Conservation (phyloP, 2,888 invertebrate genomes). For the Sarcophaga rosellei region DNA sequence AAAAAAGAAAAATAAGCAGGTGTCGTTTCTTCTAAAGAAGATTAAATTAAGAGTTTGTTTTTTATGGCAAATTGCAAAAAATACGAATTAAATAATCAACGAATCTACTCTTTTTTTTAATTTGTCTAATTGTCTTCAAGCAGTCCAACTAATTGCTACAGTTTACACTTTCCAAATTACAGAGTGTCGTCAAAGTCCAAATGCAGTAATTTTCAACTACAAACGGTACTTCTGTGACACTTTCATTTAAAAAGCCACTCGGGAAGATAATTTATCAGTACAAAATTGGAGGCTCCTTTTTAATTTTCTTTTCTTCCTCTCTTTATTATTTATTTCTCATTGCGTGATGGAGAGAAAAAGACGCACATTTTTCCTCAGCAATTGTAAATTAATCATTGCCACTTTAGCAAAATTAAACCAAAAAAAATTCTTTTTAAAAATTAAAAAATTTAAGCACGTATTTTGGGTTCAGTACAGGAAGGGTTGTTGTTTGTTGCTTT, state of each 20-base stretch:
- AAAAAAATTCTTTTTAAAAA: slow-evolving; percentile 34
- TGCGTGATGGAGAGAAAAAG: neutral
- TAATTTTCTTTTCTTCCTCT: neutral
- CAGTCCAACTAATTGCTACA: slow-evolving; percentile 56
- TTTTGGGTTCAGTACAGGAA: slow-evolving; percentile 47
- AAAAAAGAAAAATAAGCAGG: slow-evolving; percentile 52
- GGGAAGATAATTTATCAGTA: slow-evolving; percentile 59
- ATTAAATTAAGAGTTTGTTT: slow-evolving; percentile 19
- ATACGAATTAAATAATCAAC: neutral
- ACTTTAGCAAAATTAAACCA: slow-evolving; percentile 52
- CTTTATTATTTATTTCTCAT: slow-evolving; percentile 24
- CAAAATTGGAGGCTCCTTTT: slow-evolving; percentile 50
- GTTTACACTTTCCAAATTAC: slow-evolving; percentile 31
- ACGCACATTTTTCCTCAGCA: slow-evolving; percentile 1
- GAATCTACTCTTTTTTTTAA: neutral
- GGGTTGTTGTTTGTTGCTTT: slow-evolving; percentile 44
- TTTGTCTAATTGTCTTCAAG: neutral
- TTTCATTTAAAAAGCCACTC: slow-evolving; percentile 47
- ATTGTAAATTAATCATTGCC: slow-evolving; percentile 67
- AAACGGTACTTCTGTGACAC: slow-evolving; percentile 38
- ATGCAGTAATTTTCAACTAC: slow-evolving; percentile 55
- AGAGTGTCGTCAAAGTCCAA: slow-evolving; percentile 45
- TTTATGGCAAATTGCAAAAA: neutral
- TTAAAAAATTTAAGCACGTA: slow-evolving; percentile 66
- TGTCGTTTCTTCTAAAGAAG: slow-evolving; percentile 11